Evolutionary conservation across 2,113 vertebrate species (phyloP), one percentile per base, ranked within the genome.

Genomic region (Xenopus borealis): DNA sequence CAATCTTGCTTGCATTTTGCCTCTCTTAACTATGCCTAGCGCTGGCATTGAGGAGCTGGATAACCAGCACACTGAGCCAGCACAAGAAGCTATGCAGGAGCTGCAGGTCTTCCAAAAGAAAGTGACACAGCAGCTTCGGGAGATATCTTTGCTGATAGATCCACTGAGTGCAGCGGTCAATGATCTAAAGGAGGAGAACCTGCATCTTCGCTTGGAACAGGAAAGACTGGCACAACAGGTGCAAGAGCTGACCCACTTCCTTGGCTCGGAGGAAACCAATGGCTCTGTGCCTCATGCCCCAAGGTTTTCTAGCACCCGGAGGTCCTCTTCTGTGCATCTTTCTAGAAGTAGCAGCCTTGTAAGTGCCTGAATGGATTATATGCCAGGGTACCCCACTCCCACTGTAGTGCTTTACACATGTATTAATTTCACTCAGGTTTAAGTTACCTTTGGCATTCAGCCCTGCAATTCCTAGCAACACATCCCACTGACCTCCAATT

Each of bases 171-270:
- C 82, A 14, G 82, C 87, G 0, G 63, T 93, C 6, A 73, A 84
- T 7, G 77, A 80, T 58, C 81, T 99, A 76, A 89, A 91, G 69
- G 89, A 88, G 10, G 95, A 97, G 77, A 94, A 94, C 27, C 75
- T 89, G 18, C 87, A 84, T 9, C 85, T 98, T 72, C 86, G 78
- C 71, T 83, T 86, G 61, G 91, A 95, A 80, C 92, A 95, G 82
- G 90, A 89, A 1, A 80, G 61, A 12, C 85, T 98, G 65, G 78
- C 86, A 45, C 85, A 52, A 73, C 85, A 85, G 78, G 85, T 97
- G 2, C 87, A 94, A 72, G 75, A 85, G 23, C 82, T 98, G 63
- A 88, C 69, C 0, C 83, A 87, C 9, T 50, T 59, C 1, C 85
- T 94, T 72, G 88, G 85, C 13, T 80, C 86, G 0, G 66, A 78